Conservation (phyloP, 1,140 invertebrate species). For the Camponotus vicinus region DNA sequence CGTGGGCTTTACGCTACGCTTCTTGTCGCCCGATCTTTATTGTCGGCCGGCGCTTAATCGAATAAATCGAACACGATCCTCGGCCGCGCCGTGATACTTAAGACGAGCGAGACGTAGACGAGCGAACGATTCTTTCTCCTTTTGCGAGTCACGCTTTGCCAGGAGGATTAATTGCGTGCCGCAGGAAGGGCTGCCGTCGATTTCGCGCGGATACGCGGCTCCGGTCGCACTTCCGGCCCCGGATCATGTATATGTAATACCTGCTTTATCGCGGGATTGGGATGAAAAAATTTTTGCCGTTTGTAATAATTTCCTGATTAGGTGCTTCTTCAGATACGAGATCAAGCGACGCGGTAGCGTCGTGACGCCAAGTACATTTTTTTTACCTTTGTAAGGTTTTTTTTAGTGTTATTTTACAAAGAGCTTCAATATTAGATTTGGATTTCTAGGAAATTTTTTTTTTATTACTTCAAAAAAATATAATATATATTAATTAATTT, state of each 20-base stretch:
- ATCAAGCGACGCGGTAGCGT: too few species aligned
- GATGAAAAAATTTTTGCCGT: too few species aligned
- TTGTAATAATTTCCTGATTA: too few species aligned
- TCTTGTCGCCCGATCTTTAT: slow-evolving; percentile 31
- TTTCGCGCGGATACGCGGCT: slow-evolving; percentile 48
- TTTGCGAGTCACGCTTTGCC: slow-evolving; percentile 3
- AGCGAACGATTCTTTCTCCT: background rate
- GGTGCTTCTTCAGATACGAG: too few species aligned
- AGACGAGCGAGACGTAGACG: background rate
- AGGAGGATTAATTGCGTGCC: slow-evolving; percentile 21
- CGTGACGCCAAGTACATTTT: too few species aligned
- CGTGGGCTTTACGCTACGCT: background rate
- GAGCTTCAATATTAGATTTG: background rate
- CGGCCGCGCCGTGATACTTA: background rate
- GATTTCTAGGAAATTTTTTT: background rate
- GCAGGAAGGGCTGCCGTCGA: slow-evolving; percentile 38
- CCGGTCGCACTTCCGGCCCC: slow-evolving; percentile 60
- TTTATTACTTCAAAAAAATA: too few species aligned
- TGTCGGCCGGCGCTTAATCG: slow-evolving; percentile 27
- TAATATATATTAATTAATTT: too few species aligned
- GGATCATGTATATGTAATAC: slow-evolving; percentile 61
- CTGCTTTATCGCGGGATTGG: slow-evolving; percentile 23
- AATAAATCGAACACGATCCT: slow-evolving; percentile 38
- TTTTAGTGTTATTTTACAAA: too few species aligned
- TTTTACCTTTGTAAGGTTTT: too few species aligned